Evolutionary conservation across 2,888 invertebrate species (phyloP).

Genomic region (Yponomeuta evonymella): DNA sequence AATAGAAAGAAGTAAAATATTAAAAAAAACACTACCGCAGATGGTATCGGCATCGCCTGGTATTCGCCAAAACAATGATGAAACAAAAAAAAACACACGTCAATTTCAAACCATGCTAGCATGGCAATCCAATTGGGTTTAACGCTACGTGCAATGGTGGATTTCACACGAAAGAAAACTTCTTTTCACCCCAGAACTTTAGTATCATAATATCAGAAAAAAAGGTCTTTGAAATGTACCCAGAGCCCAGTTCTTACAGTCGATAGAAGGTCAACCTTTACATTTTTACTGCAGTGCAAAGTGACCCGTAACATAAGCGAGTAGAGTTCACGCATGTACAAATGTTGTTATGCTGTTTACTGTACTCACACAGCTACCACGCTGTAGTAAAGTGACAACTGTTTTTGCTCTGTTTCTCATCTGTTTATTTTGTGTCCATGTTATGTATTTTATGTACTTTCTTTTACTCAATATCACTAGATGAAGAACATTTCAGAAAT

Average conservation of each 20-base stretch:
- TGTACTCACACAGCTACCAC: too few species aligned
- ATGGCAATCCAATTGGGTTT: slow-evolving; percentile 30
- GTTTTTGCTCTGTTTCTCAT: too few species aligned
- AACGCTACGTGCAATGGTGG: not conserved
- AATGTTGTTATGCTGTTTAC: too few species aligned
- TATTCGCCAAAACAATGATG: slow-evolving; percentile 67
- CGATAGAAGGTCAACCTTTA: too few species aligned
- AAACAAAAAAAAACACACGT: slow-evolving; percentile 58
- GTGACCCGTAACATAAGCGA: too few species aligned
- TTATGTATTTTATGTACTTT: too few species aligned
- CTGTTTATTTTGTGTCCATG: too few species aligned
- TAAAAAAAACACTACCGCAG: slow-evolving; percentile 78
- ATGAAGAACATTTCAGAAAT: too few species aligned
- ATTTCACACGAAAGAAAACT: not conserved
- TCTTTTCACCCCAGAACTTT: not conserved
- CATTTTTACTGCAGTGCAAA: too few species aligned
- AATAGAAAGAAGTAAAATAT: slow-evolving; percentile 33
- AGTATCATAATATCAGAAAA: not conserved
- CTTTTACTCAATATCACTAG: too few species aligned
- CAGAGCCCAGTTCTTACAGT: not conserved
- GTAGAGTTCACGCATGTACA: too few species aligned
- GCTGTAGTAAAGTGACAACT: too few species aligned
- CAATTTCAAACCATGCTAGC: slow-evolving; percentile 60
- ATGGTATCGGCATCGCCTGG: slow-evolving; percentile 82
- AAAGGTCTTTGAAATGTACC: not conserved